Base-by-base conservation (phyloP, 2,888 invertebrate genomes). In the Cryptophagus acutangulus region DNA sequence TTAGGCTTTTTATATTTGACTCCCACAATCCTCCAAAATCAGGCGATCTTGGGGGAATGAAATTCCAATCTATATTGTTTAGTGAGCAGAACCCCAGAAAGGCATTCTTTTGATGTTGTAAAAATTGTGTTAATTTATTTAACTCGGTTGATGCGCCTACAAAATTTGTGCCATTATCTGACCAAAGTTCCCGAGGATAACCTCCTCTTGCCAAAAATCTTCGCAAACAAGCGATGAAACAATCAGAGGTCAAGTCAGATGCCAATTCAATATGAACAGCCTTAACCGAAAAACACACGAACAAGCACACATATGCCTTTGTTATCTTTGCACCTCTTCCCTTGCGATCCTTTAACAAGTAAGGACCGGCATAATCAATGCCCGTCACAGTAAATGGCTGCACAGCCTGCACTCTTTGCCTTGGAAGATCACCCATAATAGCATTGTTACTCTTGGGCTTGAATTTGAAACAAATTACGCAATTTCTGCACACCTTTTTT, bases 191-290 rank as follows among this genome's bases (percentile, higher is more conserved):
- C 9, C 9, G 6, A 20, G 20, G 20, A 20, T 8, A 9, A 9
- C 9, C 20, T 9, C 20, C 6, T 20, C 20, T 20, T 8, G 20
- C 6, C 6, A 6, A 6, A n/a, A n/a, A n/a, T n/a, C n/a, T n/a
- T 6, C 20, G 20, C 9, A 20, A 9, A 20, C 6, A 6, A 6
- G 20, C 20, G 20, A 20, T 20, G 9, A 20, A 20, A 9, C 20
- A 20, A 20, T 20, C 20, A 8, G 20, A 20, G 6, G 20, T 43
- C 14, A 43, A 36, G 18, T 37, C 33, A 1, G 31, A 40, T 2
- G 46, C 45, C 6, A 45, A 14, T 16, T 51, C 48, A 1, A 45
- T 17, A 17, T 51, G 46, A 13, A 46, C 36, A 8, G 48, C 48
- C 20, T 46, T 44, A 6, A 45, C 45, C 5, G 33, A 20, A 15